A percentile compares a stretch with the other conserved stretches of the same genome.
phyloP scores from a whole-genome alignment of 2,113 vertebrate genomes.

The Xyliphius kryptos region DNA sequence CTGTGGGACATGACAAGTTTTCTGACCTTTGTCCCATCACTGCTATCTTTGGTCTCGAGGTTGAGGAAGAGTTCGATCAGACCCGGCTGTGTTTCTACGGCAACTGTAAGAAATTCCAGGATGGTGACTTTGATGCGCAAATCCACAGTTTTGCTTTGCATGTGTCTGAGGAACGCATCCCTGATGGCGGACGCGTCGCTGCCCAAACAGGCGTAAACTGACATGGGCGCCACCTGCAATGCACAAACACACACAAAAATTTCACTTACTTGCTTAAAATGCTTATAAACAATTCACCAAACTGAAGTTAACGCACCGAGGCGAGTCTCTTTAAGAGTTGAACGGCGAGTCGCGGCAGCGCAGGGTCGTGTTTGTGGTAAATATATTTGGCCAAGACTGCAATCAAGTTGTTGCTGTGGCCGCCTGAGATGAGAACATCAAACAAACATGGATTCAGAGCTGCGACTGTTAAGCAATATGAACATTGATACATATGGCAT shows the following conservation, averaged over 20 bases:
- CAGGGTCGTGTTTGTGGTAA: constrained; percentile 94
- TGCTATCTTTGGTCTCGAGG: constrained; percentile 83
- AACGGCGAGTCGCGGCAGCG: constrained; percentile 89
- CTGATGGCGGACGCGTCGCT: constrained; percentile 87
- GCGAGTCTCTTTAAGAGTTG: constrained; percentile 92
- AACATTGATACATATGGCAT: too few relatives aligned
- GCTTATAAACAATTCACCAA: too few relatives aligned
- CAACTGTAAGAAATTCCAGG: constrained; percentile 91
- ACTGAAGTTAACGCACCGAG: constrained; percentile 64
- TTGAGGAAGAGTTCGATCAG: constrained; percentile 97
- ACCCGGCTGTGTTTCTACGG: constrained; percentile 93
- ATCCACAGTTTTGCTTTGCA: constrained; percentile 90
- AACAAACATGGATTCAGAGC: not conserved
- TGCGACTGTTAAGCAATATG: not conserved
- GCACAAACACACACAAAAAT: not conserved
- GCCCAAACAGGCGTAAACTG: constrained; percentile 91
- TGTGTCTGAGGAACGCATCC: constrained; percentile 87
- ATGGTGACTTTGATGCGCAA: constrained; percentile 98
- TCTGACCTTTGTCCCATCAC: constrained; percentile 82
- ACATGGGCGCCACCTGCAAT: constrained; percentile 92
- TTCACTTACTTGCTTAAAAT: too few relatives aligned
- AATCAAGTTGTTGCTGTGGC: constrained; percentile 92
- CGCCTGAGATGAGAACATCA: constrained; percentile 56
- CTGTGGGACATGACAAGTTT: not conserved
- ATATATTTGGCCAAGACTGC: constrained; percentile 95